phyloP scores from a whole-genome alignment of 2,797 vertebrate species.

The Clarias pachynema region DNA sequence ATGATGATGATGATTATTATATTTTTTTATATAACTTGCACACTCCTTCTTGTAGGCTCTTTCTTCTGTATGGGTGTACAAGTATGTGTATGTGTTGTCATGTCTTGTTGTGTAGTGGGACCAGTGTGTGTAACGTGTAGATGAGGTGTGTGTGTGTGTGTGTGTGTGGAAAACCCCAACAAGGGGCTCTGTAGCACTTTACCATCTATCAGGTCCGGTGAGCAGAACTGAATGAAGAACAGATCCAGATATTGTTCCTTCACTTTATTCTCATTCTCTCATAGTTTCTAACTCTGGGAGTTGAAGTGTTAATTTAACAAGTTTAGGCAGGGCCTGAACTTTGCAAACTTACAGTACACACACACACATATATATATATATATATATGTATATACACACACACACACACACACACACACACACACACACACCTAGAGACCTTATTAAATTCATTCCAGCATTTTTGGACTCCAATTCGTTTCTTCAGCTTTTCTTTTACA shows the following conservation, averaged over 20 bases:
- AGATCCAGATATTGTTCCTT: conserved; percentile 6
- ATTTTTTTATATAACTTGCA: background rate
- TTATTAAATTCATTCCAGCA: background rate
- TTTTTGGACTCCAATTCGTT: conserved; percentile 26
- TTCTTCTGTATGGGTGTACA: conserved; percentile 10
- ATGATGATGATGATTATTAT: background rate
- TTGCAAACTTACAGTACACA: too few relatives aligned
- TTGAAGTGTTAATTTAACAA: background rate
- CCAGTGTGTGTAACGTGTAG: conserved; percentile 9
- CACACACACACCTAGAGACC: too few relatives aligned
- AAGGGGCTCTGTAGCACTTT: conserved; percentile 54
- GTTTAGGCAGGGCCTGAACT: conserved; percentile 65
- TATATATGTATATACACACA: background rate
- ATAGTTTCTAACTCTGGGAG: background rate
- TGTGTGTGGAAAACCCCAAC: conserved; percentile 59
- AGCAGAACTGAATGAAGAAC: conserved; percentile 73
- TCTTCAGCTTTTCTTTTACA: conserved; percentile 22
- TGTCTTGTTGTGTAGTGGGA: conserved; percentile 40
- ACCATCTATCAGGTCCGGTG: conserved; percentile 51
- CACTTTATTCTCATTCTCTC: background rate
- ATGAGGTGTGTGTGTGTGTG: background rate
- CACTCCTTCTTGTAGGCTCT: background rate
- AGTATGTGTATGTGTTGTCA: conserved; percentile 14
- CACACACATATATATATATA: too few relatives aligned
- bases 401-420: background rate